Evolutionary conservation across 2,113 vertebrate genomes (phyloP).

Genomic region (Ranitomeya imitator): DNA sequence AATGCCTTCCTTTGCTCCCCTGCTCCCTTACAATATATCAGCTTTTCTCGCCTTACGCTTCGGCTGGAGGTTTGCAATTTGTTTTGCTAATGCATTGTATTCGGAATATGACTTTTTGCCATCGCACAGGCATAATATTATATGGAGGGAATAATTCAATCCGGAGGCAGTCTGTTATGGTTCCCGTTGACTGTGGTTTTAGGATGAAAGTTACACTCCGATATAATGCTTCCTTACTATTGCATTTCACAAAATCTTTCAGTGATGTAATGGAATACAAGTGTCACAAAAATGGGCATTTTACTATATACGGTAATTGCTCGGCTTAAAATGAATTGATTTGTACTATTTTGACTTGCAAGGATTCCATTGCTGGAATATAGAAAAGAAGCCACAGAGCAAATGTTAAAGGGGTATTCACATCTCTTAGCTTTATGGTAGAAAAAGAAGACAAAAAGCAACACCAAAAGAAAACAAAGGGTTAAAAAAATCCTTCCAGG

Average conservation of each 20-base stretch:
- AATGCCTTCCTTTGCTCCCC: conserved; percentile 29
- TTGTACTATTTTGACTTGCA: neutral
- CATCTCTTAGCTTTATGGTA: too few relatives aligned
- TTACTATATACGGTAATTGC: conserved; percentile 4
- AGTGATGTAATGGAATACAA: neutral
- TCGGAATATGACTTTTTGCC: conserved; percentile 14
- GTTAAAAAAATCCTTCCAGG: too few relatives aligned
- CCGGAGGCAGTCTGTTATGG: neutral
- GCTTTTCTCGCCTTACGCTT: conserved; percentile 19
- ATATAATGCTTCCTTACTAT: neutral
- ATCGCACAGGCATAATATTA: conserved; percentile 2
- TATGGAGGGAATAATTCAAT: neutral
- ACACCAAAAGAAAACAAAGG: too few relatives aligned
- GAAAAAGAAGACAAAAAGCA: too few relatives aligned
- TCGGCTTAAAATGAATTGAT: neutral
- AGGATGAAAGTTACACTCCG: neutral
- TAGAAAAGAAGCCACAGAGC: too few relatives aligned
- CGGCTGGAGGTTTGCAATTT: conserved; percentile 21
- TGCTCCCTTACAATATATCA: conserved; percentile 32
- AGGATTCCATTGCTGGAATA: too few relatives aligned
- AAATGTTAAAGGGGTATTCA: neutral
- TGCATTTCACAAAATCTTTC: neutral
- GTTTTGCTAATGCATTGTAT: conserved; percentile 4
- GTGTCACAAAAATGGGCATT: neutral
- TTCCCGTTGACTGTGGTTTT: neutral